Percentiles rank a stretch among this genome's conserved stretches.
Evolutionary conservation across 1,140 invertebrate genomes (phyloP).

Genomic region (Chelonus insularis): DNA sequence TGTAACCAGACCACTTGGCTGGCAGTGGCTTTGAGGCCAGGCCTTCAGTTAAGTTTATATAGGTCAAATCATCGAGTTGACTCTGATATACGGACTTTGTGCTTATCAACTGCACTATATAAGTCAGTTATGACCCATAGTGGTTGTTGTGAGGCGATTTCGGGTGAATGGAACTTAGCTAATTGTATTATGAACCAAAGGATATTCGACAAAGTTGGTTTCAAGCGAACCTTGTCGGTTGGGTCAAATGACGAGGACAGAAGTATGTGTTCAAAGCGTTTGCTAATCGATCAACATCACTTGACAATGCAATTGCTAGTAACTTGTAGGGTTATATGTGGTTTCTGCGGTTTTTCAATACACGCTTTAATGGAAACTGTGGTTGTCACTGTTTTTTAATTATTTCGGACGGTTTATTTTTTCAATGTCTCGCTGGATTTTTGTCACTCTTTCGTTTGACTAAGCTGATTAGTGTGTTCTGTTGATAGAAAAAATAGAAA

Average conservation of each 20-base stretch:
- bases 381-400: background rate
- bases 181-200: conserved; percentile 26
- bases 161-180: conserved; percentile 20
- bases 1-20: too few relatives aligned
- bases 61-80: background rate
- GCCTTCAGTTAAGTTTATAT: background rate
- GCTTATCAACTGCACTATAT: background rate
- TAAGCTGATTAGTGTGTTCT: too few relatives aligned
- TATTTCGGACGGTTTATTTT: too few relatives aligned
- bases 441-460: too few relatives aligned
- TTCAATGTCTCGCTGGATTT: too few relatives aligned
- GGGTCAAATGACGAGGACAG: conserved; percentile 10
- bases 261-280: conserved; percentile 32
- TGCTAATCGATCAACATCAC: conserved; percentile 34
- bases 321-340: conserved; percentile 16
- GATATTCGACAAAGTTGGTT: background rate
- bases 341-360: conserved; percentile 16
- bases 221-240: background rate
- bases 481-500: too few relatives aligned
- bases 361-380: conserved; percentile 18
- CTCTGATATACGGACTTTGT: background rate
- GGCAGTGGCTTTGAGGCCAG: too few relatives aligned
- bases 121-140: background rate
- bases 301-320: conserved; percentile 22
- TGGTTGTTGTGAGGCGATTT: conserved; percentile 3